phyloP scores from a whole-genome alignment of 1,140 invertebrate species.

The Eriosoma lanigerum region DNA sequence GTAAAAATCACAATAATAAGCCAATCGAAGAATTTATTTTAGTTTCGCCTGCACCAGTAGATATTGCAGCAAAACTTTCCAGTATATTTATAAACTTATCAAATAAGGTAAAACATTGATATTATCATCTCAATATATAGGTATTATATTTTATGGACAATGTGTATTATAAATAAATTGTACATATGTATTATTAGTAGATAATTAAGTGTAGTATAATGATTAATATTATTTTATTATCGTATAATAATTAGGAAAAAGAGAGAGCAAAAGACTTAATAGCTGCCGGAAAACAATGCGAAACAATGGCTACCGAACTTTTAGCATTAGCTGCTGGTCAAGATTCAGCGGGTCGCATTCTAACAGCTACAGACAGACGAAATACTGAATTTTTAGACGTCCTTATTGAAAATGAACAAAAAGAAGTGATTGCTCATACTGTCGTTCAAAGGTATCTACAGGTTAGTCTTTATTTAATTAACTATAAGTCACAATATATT shows the following conservation, averaged over 20 bases:
- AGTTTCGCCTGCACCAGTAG: slow-evolving; percentile 94
- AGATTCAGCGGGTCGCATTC: slow-evolving; percentile 87
- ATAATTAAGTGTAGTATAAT: no score
- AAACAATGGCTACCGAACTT: slow-evolving; percentile 95
- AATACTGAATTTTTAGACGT: slow-evolving; percentile 96
- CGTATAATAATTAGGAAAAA: slow-evolving; percentile 72
- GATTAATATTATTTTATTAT: neutral
- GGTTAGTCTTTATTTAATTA: slow-evolving; percentile 61
- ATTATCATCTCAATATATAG: no score
- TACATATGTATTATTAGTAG: no score
- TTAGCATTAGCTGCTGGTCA: slow-evolving; percentile 89
- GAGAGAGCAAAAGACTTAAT: slow-evolving; percentile 95
- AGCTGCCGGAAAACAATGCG: slow-evolving; percentile 91
- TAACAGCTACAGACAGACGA: slow-evolving; percentile 86
- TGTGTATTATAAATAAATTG: no score
- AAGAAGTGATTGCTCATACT: slow-evolving; percentile 90
- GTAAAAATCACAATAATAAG: slow-evolving; percentile 93
- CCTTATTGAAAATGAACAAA: slow-evolving; percentile 97
- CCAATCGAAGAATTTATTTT: slow-evolving; percentile 96
- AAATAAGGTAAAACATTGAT: slow-evolving; percentile 67
- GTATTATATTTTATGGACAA: no score
- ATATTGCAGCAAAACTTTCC: slow-evolving; percentile 96
- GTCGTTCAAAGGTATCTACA: slow-evolving; percentile 85
- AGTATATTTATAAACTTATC: slow-evolving; percentile 86
- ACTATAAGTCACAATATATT: neutral